Evolutionary conservation across 2,888 invertebrate genomes (phyloP).

Genomic region (Protophormia terraenovae): DNA sequence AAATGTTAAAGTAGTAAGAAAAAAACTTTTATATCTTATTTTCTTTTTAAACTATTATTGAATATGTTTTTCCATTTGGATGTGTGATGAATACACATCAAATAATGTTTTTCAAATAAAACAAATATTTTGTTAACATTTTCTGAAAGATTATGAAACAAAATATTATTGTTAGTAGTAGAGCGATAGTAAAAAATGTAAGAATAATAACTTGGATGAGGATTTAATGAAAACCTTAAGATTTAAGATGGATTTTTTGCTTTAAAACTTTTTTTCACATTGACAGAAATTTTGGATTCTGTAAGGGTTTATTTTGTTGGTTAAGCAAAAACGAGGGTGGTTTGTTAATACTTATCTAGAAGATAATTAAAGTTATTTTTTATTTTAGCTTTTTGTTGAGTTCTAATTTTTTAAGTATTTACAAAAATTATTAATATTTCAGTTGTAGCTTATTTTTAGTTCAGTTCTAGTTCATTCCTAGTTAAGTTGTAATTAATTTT

Average conservation of each 20-base stretch:
- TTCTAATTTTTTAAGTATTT: too few relatives aligned
- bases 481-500: too few relatives aligned
- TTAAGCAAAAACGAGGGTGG: too few relatives aligned
- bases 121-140: slow-evolving; percentile 14
- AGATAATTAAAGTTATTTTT: too few relatives aligned
- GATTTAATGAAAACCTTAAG: background rate
- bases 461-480: too few relatives aligned
- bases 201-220: background rate
- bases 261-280: background rate
- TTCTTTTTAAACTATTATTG: slow-evolving; percentile 30
- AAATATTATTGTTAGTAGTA: slow-evolving; percentile 2
- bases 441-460: too few relatives aligned
- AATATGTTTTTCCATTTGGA: slow-evolving; percentile 26
- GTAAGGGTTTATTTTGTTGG: too few relatives aligned
- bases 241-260: background rate
- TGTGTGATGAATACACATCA: background rate
- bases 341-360: too few relatives aligned
- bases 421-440: too few relatives aligned
- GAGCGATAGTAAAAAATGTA: background rate
- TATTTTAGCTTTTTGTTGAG: too few relatives aligned
- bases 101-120: background rate
- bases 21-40: background rate
- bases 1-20: background rate
- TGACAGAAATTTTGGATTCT: too few relatives aligned
- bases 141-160: slow-evolving; percentile 1